phyloP scores from a whole-genome alignment of 2,888 invertebrate species.

The Hydrotaea diabolus region DNA sequence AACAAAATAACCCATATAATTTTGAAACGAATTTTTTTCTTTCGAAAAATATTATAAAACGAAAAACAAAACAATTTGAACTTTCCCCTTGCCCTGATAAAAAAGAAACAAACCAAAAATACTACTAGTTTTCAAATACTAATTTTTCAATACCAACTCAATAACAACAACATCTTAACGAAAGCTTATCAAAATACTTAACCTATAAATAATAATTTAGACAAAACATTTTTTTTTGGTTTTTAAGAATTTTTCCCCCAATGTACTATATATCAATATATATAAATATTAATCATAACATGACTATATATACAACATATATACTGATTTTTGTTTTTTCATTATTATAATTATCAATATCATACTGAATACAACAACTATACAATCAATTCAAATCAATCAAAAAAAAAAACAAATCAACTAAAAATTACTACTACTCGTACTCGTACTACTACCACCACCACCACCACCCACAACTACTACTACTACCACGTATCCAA shows the following conservation, averaged over 20 bases:
- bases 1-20: neutral
- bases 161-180: constrained; percentile 2
- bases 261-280: constrained; percentile 60
- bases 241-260: constrained; percentile 4
- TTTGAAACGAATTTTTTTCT: neutral
- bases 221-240: constrained; percentile 20
- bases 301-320: constrained; percentile 58
- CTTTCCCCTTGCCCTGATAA: no score
- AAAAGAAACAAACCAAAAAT: constrained; percentile 26
- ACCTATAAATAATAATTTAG: constrained; percentile 12
- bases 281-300: constrained; percentile 51
- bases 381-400: constrained; percentile 62
- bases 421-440: constrained; percentile 61
- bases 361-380: constrained; percentile 68
- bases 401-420: constrained; percentile 59
- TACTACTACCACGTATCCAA: constrained; percentile 21
- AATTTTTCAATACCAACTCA: constrained; percentile 33
- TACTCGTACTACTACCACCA: constrained; percentile 20
- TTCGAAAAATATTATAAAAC: neutral
- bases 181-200: neutral
- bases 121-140: constrained; percentile 2
- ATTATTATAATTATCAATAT: constrained; percentile 62
- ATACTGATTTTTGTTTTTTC: constrained; percentile 31
- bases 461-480: neutral
- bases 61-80: constrained; percentile 13